phyloP scores from a whole-genome alignment of 1,140 invertebrate genomes.

The Oryzaephilus surinamensis region DNA sequence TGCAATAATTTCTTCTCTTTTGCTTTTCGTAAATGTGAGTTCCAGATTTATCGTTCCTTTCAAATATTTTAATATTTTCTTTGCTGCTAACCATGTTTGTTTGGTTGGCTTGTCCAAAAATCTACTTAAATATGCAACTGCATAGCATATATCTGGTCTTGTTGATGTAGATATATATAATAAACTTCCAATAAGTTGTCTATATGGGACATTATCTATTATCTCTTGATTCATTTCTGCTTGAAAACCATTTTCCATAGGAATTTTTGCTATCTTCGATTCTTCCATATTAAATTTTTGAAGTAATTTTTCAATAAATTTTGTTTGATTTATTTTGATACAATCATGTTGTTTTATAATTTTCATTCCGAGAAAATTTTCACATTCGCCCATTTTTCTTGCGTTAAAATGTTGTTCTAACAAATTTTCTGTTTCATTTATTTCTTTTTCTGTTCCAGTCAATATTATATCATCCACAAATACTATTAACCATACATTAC shows the following conservation, averaged over 20 bases:
- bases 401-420: not conserved
- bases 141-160: slow-evolving; percentile 30
- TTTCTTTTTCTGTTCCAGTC: not conserved
- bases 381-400: not conserved
- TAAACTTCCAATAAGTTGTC: slow-evolving; percentile 9
- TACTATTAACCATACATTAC: slow-evolving; percentile 3
- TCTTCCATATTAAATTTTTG: not conserved
- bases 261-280: not conserved
- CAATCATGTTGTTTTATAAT: not conserved
- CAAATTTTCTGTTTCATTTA: not conserved
- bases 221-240: not conserved
- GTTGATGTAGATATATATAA: slow-evolving; percentile 36
- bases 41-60: slow-evolving; percentile 32
- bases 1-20: slow-evolving; percentile 29
- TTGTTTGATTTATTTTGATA: not conserved
- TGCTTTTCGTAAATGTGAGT: slow-evolving; percentile 28
- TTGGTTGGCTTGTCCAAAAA: slow-evolving; percentile 32
- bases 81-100: slow-evolving; percentile 35
- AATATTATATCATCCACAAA: slow-evolving; percentile 10
- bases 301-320: not conserved
- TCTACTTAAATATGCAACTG: slow-evolving; percentile 29
- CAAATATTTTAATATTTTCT: slow-evolving; percentile 25
- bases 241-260: not conserved
- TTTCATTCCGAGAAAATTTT: not conserved
- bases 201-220: not conserved